Evolutionary conservation across 2,797 vertebrate genomes (phyloP), one percentile per base, ranked within the genome.

Genomic region (Microctenopoma steveboyesi): DNA sequence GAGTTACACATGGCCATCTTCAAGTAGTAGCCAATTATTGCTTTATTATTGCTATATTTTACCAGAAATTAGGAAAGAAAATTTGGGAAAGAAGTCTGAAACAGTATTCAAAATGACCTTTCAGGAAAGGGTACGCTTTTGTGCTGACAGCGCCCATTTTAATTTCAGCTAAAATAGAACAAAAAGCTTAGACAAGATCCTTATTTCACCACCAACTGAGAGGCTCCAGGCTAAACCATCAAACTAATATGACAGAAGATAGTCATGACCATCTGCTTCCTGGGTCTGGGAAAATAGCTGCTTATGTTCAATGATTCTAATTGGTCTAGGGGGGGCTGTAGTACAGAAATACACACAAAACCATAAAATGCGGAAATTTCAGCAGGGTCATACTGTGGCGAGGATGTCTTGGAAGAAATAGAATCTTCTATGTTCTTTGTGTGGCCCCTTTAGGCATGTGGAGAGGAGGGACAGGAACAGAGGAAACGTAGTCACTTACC

Each of bases 401-500:
- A 37, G 7, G 12, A 57, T 9, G 48, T 7, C 15, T 40, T 30
- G 15, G 37, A 37, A 14, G 9, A 46, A 28, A 12, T 49, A 53
- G 3, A 25, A 35, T 15, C 3, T 47, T 18, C 11, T 72, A 25
- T 43, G 7, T 64, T 28, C n/a, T 61, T 43, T 43, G 39, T 54
- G 55, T 50, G 49, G 22, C 5, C 46, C 15, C 46, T 53, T 43
- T 52, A 11, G 11, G 30, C 47, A 46, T 48, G 47, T 22, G 28
- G 48, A 55, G 45, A 62, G 13, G 0, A 43, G 35, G 50, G 49
- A 33, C 30, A 52, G 4, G 39, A 58, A 47, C n/a, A 22, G 16
- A 69, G 7, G 9, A 63, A 33, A 73, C 48, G 48, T 52, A 51
- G 69, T 72, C 42, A 95, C 97, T 98, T 92, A 99, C 97, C 98